These are phyloP conservation scores for Ptychadena robeensis DNA, from an alignment of 2,797 vertebrate species.

Conservation along the genomic window DNA sequence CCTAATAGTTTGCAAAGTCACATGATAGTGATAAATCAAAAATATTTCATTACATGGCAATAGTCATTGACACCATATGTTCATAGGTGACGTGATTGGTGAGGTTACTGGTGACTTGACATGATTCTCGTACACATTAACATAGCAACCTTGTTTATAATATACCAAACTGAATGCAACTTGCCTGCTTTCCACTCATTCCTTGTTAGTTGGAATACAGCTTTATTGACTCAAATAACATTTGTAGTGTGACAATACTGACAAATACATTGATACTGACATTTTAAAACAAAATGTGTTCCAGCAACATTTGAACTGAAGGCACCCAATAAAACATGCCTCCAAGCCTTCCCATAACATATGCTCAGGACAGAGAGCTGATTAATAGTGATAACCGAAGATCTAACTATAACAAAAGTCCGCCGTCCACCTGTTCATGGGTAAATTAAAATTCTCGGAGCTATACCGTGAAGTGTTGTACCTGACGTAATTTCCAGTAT, in stretches of 20 bases:
- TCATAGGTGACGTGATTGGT: not conserved
- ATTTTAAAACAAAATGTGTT: not conserved
- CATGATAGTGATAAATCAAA: conserved; percentile 2
- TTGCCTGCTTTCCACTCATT: no score
- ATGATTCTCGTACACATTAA: no score
- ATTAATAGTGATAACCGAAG: not conserved
- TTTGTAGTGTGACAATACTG: no score
- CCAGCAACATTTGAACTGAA: not conserved
- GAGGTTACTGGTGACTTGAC: not conserved
- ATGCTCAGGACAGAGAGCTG: not conserved
- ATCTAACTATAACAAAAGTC: no score
- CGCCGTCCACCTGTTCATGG: no score
- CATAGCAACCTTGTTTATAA: no score
- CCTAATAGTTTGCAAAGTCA: not conserved
- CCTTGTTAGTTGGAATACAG: no score
- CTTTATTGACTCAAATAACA: no score
- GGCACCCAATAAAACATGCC: not conserved
- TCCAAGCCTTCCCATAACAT: not conserved
- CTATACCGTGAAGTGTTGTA: no score
- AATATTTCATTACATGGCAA: not conserved
- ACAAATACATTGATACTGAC: not conserved
- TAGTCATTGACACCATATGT: not conserved
- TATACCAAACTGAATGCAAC: not conserved
- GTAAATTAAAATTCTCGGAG: no score
- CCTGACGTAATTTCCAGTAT: no score